Evolutionary conservation across 1,140 invertebrate species (phyloP).

Genomic region (Acromyrmex echinatior): DNA sequence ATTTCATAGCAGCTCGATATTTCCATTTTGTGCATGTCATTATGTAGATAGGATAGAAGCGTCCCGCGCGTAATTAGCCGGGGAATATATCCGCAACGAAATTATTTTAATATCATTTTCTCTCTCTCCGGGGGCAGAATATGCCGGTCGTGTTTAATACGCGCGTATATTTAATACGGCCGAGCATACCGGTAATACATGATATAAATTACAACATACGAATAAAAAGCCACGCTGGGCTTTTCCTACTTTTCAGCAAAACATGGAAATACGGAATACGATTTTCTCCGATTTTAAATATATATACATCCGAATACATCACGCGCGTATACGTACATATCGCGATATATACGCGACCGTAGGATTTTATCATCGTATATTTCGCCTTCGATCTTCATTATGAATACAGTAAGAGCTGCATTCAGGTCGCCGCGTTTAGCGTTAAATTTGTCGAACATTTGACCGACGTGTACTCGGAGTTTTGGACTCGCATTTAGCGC

Average conservation of each 20-base stretch:
- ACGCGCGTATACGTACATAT: background rate
- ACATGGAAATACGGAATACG: background rate
- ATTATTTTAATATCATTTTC: slow-evolving; percentile 64
- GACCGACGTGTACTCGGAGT: slow-evolving; percentile 6
- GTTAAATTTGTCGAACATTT: slow-evolving; percentile 28
- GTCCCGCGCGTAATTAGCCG: slow-evolving; percentile 54
- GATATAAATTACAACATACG: slow-evolving; percentile 45
- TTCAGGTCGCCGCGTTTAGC: background rate
- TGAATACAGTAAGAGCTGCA: background rate
- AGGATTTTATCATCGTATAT: background rate
- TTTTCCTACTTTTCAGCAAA: slow-evolving; percentile 12
- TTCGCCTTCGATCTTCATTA: slow-evolving; percentile 5
- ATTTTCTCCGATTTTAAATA: slow-evolving; percentile 12
- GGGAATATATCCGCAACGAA: slow-evolving; percentile 53
- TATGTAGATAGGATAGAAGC: slow-evolving; percentile 56
- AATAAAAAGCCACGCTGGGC: slow-evolving; percentile 27
- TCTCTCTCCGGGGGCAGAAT: slow-evolving; percentile 1
- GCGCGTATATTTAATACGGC: slow-evolving; percentile 36
- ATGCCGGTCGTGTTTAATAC: slow-evolving; percentile 43
- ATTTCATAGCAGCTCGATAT: slow-evolving; percentile 53
- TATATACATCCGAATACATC: background rate
- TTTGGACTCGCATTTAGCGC: slow-evolving; percentile 23
- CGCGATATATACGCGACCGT: background rate
- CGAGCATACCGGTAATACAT: slow-evolving; percentile 17
- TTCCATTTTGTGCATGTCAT: slow-evolving; percentile 61